Conservation (phyloP, 2,797 vertebrate species). For the Crocidura indochinensis region DNA sequence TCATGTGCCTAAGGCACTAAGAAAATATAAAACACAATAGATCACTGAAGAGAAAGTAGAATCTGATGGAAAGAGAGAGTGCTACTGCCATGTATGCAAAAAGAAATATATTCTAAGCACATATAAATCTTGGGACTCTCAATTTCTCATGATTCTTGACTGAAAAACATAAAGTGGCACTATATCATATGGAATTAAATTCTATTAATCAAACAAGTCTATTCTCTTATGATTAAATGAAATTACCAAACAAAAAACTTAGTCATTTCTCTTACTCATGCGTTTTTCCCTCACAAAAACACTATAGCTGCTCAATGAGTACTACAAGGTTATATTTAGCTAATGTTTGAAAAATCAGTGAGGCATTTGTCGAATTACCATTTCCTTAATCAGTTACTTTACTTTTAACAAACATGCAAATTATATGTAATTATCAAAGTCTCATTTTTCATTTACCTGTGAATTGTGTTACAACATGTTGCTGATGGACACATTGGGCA, state of each 20-base stretch:
- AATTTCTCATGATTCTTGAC: not conserved
- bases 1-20: not conserved
- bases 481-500: not conserved
- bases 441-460: conserved; percentile 33
- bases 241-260: conserved; percentile 30
- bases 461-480: not conserved
- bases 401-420: conserved; percentile 66
- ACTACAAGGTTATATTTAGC: not conserved
- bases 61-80: not conserved
- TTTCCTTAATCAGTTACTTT: conserved; percentile 58
- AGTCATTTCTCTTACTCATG: conserved; percentile 29
- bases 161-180: conserved; percentile 34
- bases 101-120: conserved; percentile 4
- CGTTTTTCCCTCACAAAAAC: not conserved
- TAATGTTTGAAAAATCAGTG: conserved; percentile 51
- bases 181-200: not conserved
- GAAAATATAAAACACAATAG: not conserved
- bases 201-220: not conserved
- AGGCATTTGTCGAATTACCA: conserved; percentile 13
- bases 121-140: not conserved
- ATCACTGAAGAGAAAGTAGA: not conserved
- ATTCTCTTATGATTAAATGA: conserved; percentile 54
- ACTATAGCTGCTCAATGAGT: conserved; percentile 13
- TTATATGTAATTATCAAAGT: not conserved
- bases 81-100: not conserved